Evolutionary conservation across 2,113 vertebrate genomes (phyloP).

Genomic region (Oreotrochilus melanogaster): DNA sequence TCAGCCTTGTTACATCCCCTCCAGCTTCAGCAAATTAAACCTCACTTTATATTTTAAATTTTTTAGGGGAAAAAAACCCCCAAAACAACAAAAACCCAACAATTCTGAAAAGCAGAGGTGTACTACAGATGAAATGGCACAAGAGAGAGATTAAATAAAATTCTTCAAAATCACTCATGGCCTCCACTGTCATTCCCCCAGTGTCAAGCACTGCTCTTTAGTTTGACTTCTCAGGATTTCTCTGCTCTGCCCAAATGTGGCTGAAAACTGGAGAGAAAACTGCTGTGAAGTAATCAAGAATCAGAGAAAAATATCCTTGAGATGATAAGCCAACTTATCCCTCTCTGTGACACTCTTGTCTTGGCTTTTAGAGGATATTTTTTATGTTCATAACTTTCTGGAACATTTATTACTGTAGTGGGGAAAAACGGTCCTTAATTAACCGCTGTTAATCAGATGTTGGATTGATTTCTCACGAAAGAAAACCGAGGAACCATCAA

Average conservation of each 20-base stretch:
- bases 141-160: neutral
- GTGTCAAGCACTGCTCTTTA: neutral
- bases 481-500: neutral
- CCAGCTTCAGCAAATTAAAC: neutral
- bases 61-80: neutral
- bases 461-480: neutral
- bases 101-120: neutral
- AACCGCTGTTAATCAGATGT: neutral
- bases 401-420: neutral
- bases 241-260: neutral
- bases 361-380: neutral
- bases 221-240: neutral
- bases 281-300: neutral
- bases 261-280: neutral
- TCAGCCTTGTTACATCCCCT: neutral
- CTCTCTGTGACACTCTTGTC: neutral
- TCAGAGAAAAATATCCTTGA: neutral
- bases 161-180: neutral
- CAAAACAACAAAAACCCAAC: too few relatives aligned
- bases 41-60: neutral
- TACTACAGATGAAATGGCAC: neutral
- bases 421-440: neutral
- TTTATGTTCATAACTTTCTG: neutral
- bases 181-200: neutral
- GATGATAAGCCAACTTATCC: neutral